Evolutionary conservation across 2,888 invertebrate genomes (phyloP).

Genomic region (Synanthedon tipuliformis): DNA sequence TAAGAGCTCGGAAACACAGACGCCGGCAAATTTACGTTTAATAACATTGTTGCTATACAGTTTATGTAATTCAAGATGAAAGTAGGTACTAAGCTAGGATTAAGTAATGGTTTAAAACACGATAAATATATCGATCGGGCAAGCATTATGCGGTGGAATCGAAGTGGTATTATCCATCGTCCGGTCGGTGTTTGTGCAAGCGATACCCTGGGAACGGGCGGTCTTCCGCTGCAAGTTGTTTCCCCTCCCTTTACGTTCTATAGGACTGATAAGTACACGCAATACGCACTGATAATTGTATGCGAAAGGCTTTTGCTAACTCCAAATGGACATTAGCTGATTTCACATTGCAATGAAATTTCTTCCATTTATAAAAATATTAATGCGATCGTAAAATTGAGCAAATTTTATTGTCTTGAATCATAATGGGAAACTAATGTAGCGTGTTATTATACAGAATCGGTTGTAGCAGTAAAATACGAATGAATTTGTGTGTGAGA

Average conservation of each 20-base stretch:
- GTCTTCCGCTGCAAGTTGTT: constrained; percentile 38
- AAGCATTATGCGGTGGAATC: constrained; percentile 6
- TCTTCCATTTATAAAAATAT: constrained; percentile 71
- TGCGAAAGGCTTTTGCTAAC: constrained; percentile 30
- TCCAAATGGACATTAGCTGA: constrained; percentile 38
- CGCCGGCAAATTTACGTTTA: too few relatives aligned
- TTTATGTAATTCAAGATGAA: too few relatives aligned
- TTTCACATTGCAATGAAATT: constrained; percentile 51
- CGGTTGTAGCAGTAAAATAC: constrained; percentile 66
- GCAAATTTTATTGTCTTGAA: constrained; percentile 70
- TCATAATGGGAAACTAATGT: constrained; percentile 71
- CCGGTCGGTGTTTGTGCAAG: constrained; percentile 62
- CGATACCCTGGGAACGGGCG: constrained; percentile 62
- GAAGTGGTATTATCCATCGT: constrained; percentile 33
- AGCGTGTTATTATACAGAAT: constrained; percentile 70
- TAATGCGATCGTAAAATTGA: constrained; percentile 70
- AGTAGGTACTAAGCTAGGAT: too few relatives aligned
- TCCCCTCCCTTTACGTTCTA: constrained; percentile 19
- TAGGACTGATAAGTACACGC: constrained; percentile 11
- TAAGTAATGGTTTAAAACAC: constrained; percentile 1
- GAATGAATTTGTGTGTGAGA: constrained; percentile 46
- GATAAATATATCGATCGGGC: constrained; percentile 7
- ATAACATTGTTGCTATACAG: too few relatives aligned
- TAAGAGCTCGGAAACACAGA: too few relatives aligned
- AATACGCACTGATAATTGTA: constrained; percentile 43